Evolutionary conservation across 2,797 vertebrate genomes (phyloP), one percentile per base, ranked within the genome.

Genomic region (Eulemur coronatus): DNA sequence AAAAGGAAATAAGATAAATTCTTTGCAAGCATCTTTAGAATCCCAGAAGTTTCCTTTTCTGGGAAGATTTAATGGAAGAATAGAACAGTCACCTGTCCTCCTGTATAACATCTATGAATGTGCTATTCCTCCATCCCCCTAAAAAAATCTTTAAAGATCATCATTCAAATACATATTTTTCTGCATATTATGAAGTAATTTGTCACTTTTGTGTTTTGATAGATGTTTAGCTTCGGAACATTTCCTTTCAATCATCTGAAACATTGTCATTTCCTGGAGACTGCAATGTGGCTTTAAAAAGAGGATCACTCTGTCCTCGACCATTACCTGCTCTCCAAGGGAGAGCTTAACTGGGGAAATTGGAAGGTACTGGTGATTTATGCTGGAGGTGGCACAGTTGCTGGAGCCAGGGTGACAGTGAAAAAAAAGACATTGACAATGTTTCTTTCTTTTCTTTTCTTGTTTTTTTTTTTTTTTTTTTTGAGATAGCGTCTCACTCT

Each of bases 51-150:
- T 89, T 89, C 75, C 84, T 97, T 97, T 96, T 94, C 14, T 0
- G 10, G 70, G 95, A 96, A 94, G 93, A 97, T 97, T 98, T 98
- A 95, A 88, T 59, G 65, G 96, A 96, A 95, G 70, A 97, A 79
- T 84, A 89, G 97, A 82, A 48, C 35, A 91, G 75, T 97, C 92
- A 96, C 85, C 72, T 15, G 5, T 28, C 96, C 67, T 57, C 92
- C 61, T 75, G 81, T 18, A 7, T 91, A 67, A 55, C 65, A 78
- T 67, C 95, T 18, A 59, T 67, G 95, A 95, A 65, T 88, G 73
- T 84, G 72, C 52, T 89, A 82, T 86, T 57, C 22, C 22, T 4
- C 52, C n/a, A 24, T 24, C 8, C 24, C 28, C 28, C 28, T 6
- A 5, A 69, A n/a, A 57, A 90, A 30, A 43, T 48, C 73, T 95